Base-by-base conservation (phyloP, 2,113 vertebrate species). In the Gallinago paraguaiae region DNA sequence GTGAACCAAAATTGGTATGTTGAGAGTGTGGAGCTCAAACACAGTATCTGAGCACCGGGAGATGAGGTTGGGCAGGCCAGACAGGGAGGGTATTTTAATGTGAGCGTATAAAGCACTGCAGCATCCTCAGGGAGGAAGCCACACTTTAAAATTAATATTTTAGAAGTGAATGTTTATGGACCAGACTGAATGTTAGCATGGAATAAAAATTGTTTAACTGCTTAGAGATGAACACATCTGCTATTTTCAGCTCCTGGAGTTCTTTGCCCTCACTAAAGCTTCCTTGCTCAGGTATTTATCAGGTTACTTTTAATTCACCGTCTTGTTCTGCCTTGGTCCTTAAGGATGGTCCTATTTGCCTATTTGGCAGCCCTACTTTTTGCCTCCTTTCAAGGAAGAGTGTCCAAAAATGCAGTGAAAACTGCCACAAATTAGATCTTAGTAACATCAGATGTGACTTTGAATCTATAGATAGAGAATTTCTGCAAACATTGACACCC, bases 1-100 rank as follows among this genome's bases (percentile, higher is more conserved):
- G 41, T 8, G 30, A 46, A 7, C 1, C 15, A 0, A 39, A 18
- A 17, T 7, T 3, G 8, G 10, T 5, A 0, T 1, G 20, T 9
- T n/a, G 23, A 12, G 60, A 85, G 35, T 2, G 4, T 8, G 81
- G 45, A 41, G n/a, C 37, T 82, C 14, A 70, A 65, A 14, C 4
- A 1, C 20, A 14, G 41, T 5, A 4, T 5, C 3, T 16, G 69
- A 13, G 46, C n/a, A 6, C 22, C 1, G 57, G 30, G 24, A 11
- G 75, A 17, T 31, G 50, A 15, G 59, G 22, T 5, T 1, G 0
- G 65, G 50, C 80, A 64, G 57, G 63, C 8, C 37, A 16, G 5
- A 1, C 1, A 0, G 7, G 45, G 56, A 79, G 50, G 24, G 23
- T 13, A 0, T 45, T 76, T 48, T 11, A 2, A 64, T 22, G 19